These are phyloP conservation scores for Acleris cristana DNA, from an alignment of 2,888 invertebrate genomes.

Conservation along the genomic window DNA sequence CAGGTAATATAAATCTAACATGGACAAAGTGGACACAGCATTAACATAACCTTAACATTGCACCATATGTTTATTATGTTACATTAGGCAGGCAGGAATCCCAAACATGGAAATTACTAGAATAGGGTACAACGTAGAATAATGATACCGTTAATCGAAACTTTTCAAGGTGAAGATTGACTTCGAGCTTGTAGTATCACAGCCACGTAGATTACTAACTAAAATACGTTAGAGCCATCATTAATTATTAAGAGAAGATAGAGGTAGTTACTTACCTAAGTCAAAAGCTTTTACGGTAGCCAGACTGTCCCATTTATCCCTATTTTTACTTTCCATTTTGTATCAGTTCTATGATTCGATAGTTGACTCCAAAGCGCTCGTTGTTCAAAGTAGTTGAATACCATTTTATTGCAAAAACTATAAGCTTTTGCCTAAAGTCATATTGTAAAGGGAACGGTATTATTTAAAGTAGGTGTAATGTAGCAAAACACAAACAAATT, in stretches of 20 bases:
- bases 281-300: conserved; percentile 77
- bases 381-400: conserved; percentile 20
- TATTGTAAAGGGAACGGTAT: conserved; percentile 6
- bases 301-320: conserved; percentile 73
- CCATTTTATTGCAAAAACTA: conserved; percentile 33
- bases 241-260: not conserved
- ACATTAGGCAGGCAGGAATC: too few species aligned
- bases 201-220: too few species aligned
- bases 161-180: too few species aligned
- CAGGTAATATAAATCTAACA: too few species aligned
- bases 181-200: too few species aligned
- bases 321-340: conserved; percentile 64
- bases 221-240: too few species aligned
- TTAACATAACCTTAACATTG: too few species aligned
- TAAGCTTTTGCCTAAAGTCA: conserved; percentile 27
- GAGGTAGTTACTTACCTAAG: conserved; percentile 57
- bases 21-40: too few species aligned
- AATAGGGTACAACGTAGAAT: too few species aligned
- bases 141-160: too few species aligned
- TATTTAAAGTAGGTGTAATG: not conserved
- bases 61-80: too few species aligned
- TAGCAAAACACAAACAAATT: conserved; percentile 28
- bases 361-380: conserved; percentile 21
- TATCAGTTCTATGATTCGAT: conserved; percentile 23
- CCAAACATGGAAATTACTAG: too few species aligned